Evolutionary conservation across 2,113 vertebrate species (phyloP), one percentile per base, ranked within the genome.

Genomic region (Engraulis encrasicolus): DNA sequence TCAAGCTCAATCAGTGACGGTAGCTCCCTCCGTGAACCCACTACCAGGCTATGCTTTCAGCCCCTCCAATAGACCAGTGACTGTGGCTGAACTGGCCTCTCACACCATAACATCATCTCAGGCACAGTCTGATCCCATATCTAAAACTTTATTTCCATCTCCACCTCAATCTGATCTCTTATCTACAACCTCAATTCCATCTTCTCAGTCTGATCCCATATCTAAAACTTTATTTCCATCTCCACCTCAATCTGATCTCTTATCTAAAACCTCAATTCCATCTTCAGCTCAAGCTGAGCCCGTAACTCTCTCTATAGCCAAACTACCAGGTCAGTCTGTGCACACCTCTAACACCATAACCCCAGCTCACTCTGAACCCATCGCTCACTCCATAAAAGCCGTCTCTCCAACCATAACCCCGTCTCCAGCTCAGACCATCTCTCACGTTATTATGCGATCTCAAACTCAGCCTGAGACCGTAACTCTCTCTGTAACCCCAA

Each of bases 71-170:
- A n/a, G n/a, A n/a, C n/a, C n/a, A n/a, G n/a, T n/a, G n/a, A n/a
- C n/a, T n/a, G n/a, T n/a, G n/a, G n/a, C n/a, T n/a, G n/a, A n/a
- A n/a, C n/a, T n/a, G n/a, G n/a, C n/a, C 40, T 45, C 40, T 45
- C 9, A 45, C 40, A 3, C 40, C 9, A 45, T 45, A 45, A 45
- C 40, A 88, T 88, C 82, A 78, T 84, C 89, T 85, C 80, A 82
- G 34, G 83, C 80, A 82, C 89, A 88, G n/a, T 83, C 90, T 81
- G 85, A 78, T n/a, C n/a, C n/a, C n/a, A n/a, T n/a, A n/a, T n/a
- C n/a, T n/a, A n/a, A n/a, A n/a, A n/a, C n/a, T n/a, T n/a, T n/a
- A 94, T 95, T 92, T 89, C 89, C 82, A 78, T 84, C 89, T 85
- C 80, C 82, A 37, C 83, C 80, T 82, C 89, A 88, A 20, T 83